Base-by-base conservation (phyloP, 2,113 vertebrate genomes). In the Herpetotheres cachinnans region DNA sequence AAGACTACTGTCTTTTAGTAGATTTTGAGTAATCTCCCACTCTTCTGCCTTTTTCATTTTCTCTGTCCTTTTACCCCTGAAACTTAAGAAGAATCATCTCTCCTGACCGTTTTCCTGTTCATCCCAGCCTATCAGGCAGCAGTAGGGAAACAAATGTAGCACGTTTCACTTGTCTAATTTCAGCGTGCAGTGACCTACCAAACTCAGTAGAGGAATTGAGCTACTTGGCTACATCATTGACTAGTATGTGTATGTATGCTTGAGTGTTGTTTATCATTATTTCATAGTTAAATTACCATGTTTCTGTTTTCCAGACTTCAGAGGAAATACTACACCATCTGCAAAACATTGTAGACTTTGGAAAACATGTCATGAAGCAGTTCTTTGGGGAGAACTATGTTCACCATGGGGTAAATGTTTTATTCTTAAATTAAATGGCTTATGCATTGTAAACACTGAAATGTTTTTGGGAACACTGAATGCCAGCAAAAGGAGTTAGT, bases 341-440 rank as follows among this genome's bases (percentile, higher is more conserved):
- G 66, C 99, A 99, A 96, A 99, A 99, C 98, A 99, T 99, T 2
- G 99, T 99, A 42, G 99, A 99, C 97, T 99, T 99, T 22, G 98
- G 99, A 96, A 99, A 98, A 97, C 99, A 99, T n/a, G 98, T 99
- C 63, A 99, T 99, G 99, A 99, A 99, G 97, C 99, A 99, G 89
- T 98, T 99, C 96, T 98, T 99, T 61, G 99, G 99, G 90, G 99
- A 99, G 92, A 99, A 98, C 95, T 99, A 98, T 27, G 98, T 99
- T 96, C 99, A 99, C 76, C 99, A 99, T 21, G 99, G 99, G 97
- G 99, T 99, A 97, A 98, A 97, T 96, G 30, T 62, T 89, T 62
- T 88, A 29, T 95, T 89, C 59, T 77, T 91, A 16, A 78, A 92
- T 52, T 50, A 71, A 93, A 46, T 27, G 11, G 8, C 61, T 73